These are phyloP conservation scores for Mythimna vitellina DNA, from an alignment of 2,888 invertebrate species.

Conservation along the genomic window DNA sequence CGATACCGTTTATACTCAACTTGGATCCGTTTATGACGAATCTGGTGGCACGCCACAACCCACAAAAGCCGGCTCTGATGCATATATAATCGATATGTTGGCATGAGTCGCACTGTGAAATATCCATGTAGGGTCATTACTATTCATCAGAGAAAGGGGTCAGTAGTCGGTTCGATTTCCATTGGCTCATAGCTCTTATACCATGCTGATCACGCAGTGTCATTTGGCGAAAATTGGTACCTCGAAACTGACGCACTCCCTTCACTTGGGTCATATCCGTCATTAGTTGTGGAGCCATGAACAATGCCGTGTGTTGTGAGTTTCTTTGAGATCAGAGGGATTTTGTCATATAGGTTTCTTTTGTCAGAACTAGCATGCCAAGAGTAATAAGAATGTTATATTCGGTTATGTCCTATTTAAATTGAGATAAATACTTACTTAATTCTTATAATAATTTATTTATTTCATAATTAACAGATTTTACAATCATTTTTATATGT, in stretches of 20 bases:
- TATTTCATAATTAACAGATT: too few relatives aligned
- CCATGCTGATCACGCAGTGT: constrained; percentile 70
- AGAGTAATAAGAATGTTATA: neutral
- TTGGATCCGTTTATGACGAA: constrained; percentile 55
- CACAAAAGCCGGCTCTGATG: constrained; percentile 67
- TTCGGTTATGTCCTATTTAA: neutral
- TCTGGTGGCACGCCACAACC: constrained; percentile 65
- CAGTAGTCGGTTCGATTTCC: constrained; percentile 80
- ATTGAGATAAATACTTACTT: neutral
- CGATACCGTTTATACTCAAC: constrained; percentile 46
- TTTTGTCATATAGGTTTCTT: neutral
- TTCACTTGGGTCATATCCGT: constrained; percentile 54
- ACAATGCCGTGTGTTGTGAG: neutral
- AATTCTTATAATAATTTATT: too few relatives aligned
- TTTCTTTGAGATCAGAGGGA: neutral
- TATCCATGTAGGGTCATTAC: constrained; percentile 85
- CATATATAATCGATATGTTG: constrained; percentile 65
- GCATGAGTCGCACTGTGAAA: constrained; percentile 67
- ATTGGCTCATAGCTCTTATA: constrained; percentile 65
- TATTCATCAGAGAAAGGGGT: constrained; percentile 85
- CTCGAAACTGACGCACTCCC: constrained; percentile 47
- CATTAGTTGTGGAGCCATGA: constrained; percentile 8
- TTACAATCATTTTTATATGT: too few relatives aligned
- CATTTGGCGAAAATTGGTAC: constrained; percentile 71
- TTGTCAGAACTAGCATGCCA: neutral